A percentile compares a stretch with the other conserved stretches of the same genome.
Evolutionary conservation across 2,113 vertebrate genomes (phyloP).

Genomic region (Protomyctophum bolini): DNA sequence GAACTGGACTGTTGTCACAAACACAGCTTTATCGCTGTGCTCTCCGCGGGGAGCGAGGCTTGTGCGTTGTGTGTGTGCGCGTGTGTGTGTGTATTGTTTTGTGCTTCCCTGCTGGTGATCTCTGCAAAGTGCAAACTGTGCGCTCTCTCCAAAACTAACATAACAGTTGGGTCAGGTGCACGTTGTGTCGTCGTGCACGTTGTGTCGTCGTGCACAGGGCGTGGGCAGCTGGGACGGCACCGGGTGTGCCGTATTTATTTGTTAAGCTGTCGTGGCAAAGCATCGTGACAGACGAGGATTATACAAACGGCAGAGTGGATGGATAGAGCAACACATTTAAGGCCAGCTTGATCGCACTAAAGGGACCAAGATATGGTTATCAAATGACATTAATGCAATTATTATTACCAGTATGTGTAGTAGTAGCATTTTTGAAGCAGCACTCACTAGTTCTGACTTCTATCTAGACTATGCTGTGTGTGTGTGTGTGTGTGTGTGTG

Average conservation of each 20-base stretch:
- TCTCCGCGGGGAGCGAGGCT: slow-evolving; percentile 47
- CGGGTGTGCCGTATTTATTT: too few relatives aligned
- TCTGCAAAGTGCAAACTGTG: slow-evolving; percentile 39
- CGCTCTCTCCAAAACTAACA: slow-evolving; percentile 21
- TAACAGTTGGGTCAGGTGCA: slow-evolving; percentile 52
- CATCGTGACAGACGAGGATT: background rate
- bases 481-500: background rate
- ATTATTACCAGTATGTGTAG: too few relatives aligned
- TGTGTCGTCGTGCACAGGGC: background rate
- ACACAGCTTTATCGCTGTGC: slow-evolving; percentile 63
- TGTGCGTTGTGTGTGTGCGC: background rate
- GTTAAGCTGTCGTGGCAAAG: too few relatives aligned
- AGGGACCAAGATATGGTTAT: too few relatives aligned
- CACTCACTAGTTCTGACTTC: too few relatives aligned
- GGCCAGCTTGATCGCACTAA: too few relatives aligned
- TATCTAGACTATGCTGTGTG: slow-evolving; percentile 2
- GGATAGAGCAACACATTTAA: too few relatives aligned
- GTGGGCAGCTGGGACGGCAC: too few relatives aligned
- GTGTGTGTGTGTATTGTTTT: slow-evolving; percentile 5
- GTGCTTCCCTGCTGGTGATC: slow-evolving; percentile 25
- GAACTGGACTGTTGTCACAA: slow-evolving; percentile 63
- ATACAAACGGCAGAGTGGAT: background rate
- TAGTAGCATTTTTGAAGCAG: too few relatives aligned
- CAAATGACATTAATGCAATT: too few relatives aligned
- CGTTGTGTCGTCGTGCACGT: background rate